Base-by-base conservation (phyloP, 2,888 invertebrate species). In the Zygogramma bicolorata region DNA sequence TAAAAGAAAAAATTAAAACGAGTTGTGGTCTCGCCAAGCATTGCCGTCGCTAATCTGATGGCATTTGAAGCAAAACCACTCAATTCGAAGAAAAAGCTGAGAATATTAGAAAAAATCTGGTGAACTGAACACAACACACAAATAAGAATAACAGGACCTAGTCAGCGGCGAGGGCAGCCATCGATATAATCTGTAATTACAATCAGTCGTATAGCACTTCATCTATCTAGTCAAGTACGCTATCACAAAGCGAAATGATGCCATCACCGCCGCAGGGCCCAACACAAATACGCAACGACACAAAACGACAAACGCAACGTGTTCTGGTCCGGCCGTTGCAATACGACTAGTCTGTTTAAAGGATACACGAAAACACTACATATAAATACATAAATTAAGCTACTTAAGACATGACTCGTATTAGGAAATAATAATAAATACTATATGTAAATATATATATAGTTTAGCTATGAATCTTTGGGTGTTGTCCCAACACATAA, bases 301-400 rank as follows among this genome's bases (percentile, higher is more conserved):
- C 79, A 75, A 78, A 81, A n/a, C 7, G 18, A n/a, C n/a, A n/a
- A 46, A 77, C 77, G 77, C 76, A 79, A 77, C 79, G 75, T 76
- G 27, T 42, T 61, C 27, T 68, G 59, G 53, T 66, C 13, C 15
- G 71, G 79, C 80, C 81, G 81, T 83, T 83, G 83, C 83, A 73
- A 81, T 81, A 82, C 82, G 86, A 85, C 86, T 86, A 86, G 85
- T 83, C 76, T 83, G 80, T 81, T 79, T 83, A 82, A 69, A 79
- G 77, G 79, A 81, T 84, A 86, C 86, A 86, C 85, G 77, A 85
- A 85, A 85, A 85, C 85, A 85, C 86, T 87, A 86, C 85, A 86
- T 81, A 83, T 80, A 83, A 83, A 82, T 81, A 84, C 82, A 83
- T 84, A 84, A 84, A 79, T 81, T 59, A 70, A 73, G 62, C 78